These are phyloP conservation scores for Rotaria sp. DNA, from an alignment of 2,888 invertebrate genomes.

Conservation along the genomic window DNA sequence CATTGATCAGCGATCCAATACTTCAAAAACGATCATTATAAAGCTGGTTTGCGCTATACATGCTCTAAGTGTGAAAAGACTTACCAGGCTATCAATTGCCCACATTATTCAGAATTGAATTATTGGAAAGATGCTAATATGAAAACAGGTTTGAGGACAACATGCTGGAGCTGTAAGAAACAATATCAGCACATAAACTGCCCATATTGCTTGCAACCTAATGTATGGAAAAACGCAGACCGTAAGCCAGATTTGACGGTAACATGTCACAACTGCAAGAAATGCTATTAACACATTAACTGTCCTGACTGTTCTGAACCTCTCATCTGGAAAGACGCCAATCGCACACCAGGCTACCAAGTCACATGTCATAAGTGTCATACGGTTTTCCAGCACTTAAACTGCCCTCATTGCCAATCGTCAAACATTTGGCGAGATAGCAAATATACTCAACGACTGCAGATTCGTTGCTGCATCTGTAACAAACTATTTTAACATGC, in stretches of 20 bases:
- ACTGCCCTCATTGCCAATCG: neutral
- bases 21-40: neutral
- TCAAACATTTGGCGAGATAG: neutral
- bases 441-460: too few relatives aligned
- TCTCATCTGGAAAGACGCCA: neutral
- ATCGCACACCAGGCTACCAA: neutral
- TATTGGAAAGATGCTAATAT: neutral
- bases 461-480: too few relatives aligned
- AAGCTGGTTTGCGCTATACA: neutral
- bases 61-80: neutral
- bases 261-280: neutral
- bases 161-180: neutral
- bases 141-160: neutral
- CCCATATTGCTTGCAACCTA: neutral
- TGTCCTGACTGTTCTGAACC: neutral
- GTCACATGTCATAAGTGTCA: neutral
- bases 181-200: neutral
- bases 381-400: neutral
- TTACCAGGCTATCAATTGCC: neutral
- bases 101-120: neutral
- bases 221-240: neutral
- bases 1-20: too few relatives aligned
- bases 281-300: neutral
- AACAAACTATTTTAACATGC: too few relatives aligned
- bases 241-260: rapidly evolving